Percentiles rank a stretch among this genome's conserved stretches.
Conservation (phyloP, 92 coral and sea anemone genomes). For the Plumapathes pennacea region DNA sequence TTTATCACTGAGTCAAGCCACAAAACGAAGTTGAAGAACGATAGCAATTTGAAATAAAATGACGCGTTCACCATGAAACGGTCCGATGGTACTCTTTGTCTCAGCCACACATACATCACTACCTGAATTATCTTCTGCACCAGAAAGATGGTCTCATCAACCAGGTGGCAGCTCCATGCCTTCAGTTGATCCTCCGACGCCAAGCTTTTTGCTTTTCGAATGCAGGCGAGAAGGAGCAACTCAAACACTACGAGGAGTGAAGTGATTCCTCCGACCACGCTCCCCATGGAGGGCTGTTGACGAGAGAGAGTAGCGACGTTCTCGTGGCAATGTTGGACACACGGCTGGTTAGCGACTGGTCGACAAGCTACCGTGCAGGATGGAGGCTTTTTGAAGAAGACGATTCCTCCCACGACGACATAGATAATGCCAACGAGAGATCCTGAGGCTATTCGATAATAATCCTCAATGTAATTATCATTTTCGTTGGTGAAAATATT, state of each 20-base stretch:
- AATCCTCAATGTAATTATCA: not conserved
- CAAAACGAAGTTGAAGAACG: constrained; percentile 58
- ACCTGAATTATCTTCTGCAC: constrained; percentile 26
- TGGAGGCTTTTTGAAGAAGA: constrained; percentile 7
- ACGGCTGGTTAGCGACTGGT: too few relatives aligned
- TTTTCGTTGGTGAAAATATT: constrained; percentile 29
- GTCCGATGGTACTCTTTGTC: not conserved
- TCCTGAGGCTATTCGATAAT: constrained; percentile 10
- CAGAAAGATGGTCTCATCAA: constrained; percentile 5
- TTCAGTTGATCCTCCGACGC: not conserved
- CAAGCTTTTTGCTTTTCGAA: too few relatives aligned
- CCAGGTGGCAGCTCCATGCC: not conserved
- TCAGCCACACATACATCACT: constrained; percentile 5
- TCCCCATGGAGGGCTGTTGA: constrained; percentile 43
- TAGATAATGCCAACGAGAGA: constrained; percentile 24
- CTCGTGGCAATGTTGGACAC: too few relatives aligned
- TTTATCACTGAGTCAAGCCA: constrained; percentile 65
- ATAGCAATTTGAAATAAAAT: constrained; percentile 20
- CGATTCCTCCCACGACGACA: constrained; percentile 13
- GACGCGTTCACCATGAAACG: constrained; percentile 10
- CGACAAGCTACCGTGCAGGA: not conserved
- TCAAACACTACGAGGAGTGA: constrained; percentile 15
- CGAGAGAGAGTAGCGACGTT: constrained; percentile 7
- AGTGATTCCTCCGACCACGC: constrained; percentile 14
- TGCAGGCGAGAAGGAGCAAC: not conserved